These are phyloP conservation scores for Isichthys henryi DNA, from an alignment of 2,113 vertebrate genomes.

Conservation along the genomic window DNA sequence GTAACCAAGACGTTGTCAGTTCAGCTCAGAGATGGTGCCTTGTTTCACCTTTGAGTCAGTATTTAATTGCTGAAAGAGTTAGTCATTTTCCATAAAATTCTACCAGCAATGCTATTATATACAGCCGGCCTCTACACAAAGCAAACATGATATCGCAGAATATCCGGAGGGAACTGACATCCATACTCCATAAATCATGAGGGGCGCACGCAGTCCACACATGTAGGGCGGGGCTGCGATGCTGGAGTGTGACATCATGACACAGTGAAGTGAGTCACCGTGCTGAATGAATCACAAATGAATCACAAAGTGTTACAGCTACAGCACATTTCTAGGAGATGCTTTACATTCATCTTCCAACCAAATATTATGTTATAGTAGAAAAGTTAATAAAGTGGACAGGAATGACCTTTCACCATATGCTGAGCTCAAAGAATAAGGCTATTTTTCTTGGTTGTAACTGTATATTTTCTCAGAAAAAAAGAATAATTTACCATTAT, in stretches of 20 bases:
- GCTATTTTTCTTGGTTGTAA: too few relatives aligned
- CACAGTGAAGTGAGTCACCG: not conserved
- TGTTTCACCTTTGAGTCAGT: not conserved
- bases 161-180: not conserved
- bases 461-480: too few relatives aligned
- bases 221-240: not conserved
- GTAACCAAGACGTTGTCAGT: not conserved
- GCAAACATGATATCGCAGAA: not conserved
- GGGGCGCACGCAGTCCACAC: not conserved
- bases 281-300: not conserved
- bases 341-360: not conserved
- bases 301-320: not conserved
- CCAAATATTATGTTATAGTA: not conserved
- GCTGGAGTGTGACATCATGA: not conserved
- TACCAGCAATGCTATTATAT: not conserved
- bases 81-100: not conserved
- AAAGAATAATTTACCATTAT: too few relatives aligned
- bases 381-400: not conserved
- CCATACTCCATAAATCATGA: not conserved
- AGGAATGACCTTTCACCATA: not conserved
- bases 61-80: not conserved
- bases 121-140: not conserved
- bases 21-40: not conserved
- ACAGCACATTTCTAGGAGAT: not conserved
- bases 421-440: not conserved